Percentiles rank a stretch among this genome's conserved stretches.
Evolutionary conservation across 2,888 invertebrate species (phyloP).

Genomic region (Heliconius erato): DNA sequence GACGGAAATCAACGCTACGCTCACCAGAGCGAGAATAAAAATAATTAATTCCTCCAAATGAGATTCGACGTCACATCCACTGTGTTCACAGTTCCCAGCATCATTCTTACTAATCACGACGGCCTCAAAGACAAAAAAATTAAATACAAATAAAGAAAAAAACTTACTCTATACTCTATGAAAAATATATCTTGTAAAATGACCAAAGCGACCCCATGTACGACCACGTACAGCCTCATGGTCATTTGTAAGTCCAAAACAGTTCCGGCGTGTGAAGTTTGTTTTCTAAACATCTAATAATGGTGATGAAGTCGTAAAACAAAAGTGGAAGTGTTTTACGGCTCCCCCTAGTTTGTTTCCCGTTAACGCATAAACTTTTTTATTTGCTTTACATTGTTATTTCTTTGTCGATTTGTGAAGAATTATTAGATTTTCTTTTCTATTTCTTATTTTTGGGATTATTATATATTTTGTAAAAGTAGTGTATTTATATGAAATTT

Average conservation of each 20-base stretch:
- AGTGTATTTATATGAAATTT: neutral
- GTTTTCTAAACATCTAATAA: constrained; percentile 27
- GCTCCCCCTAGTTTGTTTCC: constrained; percentile 2
- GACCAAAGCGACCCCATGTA: neutral
- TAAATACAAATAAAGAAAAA: neutral
- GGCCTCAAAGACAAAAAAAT: neutral
- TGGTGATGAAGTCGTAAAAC: constrained; percentile 27
- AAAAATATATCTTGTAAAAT: constrained; percentile 7
- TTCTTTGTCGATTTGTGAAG: neutral
- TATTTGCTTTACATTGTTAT: constrained; percentile 19
- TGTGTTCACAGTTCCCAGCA: neutral
- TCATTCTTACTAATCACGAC: neutral
- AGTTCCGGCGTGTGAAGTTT: neutral
- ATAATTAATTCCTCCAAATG: neutral
- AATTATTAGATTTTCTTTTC: neutral
- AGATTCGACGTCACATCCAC: neutral
- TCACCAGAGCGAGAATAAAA: neutral
- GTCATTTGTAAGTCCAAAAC: neutral
- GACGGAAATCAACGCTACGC: neutral
- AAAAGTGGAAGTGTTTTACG: constrained; percentile 7
- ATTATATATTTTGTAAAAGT: neutral
- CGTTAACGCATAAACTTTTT: constrained; percentile 14
- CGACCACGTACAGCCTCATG: neutral
- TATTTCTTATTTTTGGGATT: neutral
- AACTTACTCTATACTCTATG: neutral